These are phyloP conservation scores for Brotula barbata DNA, from an alignment of 2,797 vertebrate species.

Conservation along the genomic window DNA sequence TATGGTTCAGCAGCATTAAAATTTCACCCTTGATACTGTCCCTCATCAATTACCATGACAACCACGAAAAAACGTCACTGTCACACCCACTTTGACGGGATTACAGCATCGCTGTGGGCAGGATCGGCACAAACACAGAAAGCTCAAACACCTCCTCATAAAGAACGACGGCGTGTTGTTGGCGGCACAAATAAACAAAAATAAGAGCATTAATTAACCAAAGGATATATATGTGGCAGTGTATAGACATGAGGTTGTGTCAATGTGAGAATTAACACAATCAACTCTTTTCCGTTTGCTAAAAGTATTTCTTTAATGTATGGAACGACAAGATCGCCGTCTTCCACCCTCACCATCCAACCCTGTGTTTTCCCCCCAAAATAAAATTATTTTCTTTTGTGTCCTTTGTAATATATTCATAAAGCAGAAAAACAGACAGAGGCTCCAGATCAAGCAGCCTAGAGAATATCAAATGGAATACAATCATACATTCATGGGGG, in stretches of 20 bases:
- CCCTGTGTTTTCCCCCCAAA: constrained; percentile 31
- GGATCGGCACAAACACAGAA: constrained; percentile 28
- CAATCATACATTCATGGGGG: constrained; percentile 72
- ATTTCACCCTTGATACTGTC: constrained; percentile 7
- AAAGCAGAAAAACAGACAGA: constrained; percentile 64
- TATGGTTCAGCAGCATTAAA: neutral
- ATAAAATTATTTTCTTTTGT: constrained; percentile 67
- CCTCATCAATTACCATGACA: constrained; percentile 47
- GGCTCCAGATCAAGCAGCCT: constrained; percentile 66
- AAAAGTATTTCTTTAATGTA: no score
- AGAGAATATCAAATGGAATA: constrained; percentile 75
- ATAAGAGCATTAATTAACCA: constrained; percentile 8
- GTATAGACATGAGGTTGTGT: no score
- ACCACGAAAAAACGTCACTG: constrained; percentile 44
- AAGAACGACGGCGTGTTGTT: constrained; percentile 21
- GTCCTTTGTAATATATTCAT: constrained; percentile 71
- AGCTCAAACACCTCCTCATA: constrained; percentile 32
- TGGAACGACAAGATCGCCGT: constrained; percentile 17
- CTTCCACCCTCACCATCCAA: constrained; percentile 30
- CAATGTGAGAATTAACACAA: no score
- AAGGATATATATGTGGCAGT: neutral
- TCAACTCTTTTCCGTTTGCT: no score
- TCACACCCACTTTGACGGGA: constrained; percentile 59
- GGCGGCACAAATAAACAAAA: constrained; percentile 4
- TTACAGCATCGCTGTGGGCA: constrained; percentile 61